Evolutionary conservation across 2,113 vertebrate species (phyloP).

Genomic region (Natator depressus): DNA sequence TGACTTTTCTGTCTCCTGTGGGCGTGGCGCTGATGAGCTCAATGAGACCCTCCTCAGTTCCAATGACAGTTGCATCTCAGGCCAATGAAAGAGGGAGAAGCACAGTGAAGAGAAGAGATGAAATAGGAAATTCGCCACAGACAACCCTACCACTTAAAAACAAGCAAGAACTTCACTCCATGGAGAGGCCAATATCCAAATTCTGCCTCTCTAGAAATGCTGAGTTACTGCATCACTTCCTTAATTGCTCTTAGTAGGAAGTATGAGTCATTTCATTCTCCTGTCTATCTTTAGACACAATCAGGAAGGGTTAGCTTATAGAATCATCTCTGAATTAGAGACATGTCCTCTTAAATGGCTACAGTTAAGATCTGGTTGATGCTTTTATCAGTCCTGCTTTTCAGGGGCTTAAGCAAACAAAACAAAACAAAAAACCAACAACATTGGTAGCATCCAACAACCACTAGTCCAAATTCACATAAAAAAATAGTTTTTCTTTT

Average conservation of each 20-base stretch:
- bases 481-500: neutral
- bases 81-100: neutral
- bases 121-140: neutral
- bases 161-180: neutral
- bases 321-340: neutral
- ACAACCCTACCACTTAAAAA: neutral
- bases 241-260: neutral
- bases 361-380: neutral
- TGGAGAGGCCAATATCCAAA: rapidly evolving
- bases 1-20: neutral
- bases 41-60: neutral
- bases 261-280: neutral
- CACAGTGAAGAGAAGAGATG: neutral
- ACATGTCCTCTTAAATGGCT: neutral
- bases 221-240: neutral
- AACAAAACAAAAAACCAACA: neutral
- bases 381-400: slow-evolving; percentile 5
- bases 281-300: rapidly evolving
- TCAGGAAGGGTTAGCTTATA: neutral
- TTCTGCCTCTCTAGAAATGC: neutral
- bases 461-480: neutral
- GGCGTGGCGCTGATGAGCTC: neutral
- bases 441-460: neutral
- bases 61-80: neutral
- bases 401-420: slow-evolving; percentile 49